phyloP scores from a whole-genome alignment of 2,888 invertebrate genomes.

The Pandemis cinnamomeana region DNA sequence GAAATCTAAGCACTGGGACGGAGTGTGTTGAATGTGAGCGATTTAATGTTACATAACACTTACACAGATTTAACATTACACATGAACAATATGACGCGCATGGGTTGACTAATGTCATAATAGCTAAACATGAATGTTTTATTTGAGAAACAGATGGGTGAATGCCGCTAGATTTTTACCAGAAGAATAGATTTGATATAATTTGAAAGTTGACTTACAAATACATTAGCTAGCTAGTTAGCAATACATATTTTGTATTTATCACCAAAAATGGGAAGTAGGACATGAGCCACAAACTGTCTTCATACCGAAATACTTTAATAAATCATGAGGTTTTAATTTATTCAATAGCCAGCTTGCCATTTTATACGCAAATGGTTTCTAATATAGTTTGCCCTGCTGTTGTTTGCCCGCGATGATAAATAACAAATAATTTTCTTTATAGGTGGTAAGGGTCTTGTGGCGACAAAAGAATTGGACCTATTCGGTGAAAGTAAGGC shows the following conservation, averaged over 20 bases:
- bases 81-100: too few relatives aligned
- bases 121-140: too few relatives aligned
- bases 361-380: slow-evolving; percentile 46
- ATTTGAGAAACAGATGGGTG: too few relatives aligned
- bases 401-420: background rate
- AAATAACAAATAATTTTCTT: slow-evolving; percentile 3
- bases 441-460: slow-evolving; percentile 1
- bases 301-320: background rate
- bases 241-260: background rate
- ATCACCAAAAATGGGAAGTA: background rate
- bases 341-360: background rate
- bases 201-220: background rate
- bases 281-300: background rate
- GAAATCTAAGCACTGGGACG: slow-evolving; percentile 41
- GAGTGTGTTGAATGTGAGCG: background rate
- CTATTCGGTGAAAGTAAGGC: background rate
- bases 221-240: background rate
- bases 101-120: background rate
- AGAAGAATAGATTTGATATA: too few relatives aligned
- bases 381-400: background rate
- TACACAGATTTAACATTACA: background rate
- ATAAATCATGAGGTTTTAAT: background rate
- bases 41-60: background rate
- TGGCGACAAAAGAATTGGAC: slow-evolving; percentile 6
- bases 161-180: too few relatives aligned